Conservation (phyloP, 1,140 invertebrate species). For the Doryteuthis pealeii region DNA sequence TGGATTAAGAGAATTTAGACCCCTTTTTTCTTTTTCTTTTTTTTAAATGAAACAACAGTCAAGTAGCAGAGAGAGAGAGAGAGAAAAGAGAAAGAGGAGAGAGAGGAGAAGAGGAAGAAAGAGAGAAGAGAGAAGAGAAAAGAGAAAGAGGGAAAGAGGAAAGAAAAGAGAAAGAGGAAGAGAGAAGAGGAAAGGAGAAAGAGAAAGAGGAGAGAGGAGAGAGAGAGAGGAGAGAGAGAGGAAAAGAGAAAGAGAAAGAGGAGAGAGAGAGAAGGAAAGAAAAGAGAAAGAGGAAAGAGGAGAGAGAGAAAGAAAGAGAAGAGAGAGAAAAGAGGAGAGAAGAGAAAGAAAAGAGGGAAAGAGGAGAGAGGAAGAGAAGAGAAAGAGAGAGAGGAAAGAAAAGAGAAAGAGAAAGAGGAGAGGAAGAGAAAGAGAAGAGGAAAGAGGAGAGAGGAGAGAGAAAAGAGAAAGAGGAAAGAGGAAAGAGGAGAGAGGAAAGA, state of each 20-base stretch:
- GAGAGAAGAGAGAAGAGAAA: neutral
- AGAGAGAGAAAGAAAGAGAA: too few relatives aligned
- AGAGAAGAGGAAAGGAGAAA: neutral
- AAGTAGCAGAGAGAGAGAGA: slow-evolving; percentile 1
- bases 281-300: too few relatives aligned
- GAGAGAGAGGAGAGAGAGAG: too few relatives aligned
- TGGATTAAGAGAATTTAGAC: too few relatives aligned
- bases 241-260: too few relatives aligned
- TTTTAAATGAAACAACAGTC: too few relatives aligned
- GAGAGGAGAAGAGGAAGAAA: neutral
- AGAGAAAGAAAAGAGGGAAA: too few relatives aligned
- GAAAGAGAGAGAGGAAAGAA: neutral
- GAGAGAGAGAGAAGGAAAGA: too few relatives aligned
- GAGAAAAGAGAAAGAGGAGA: neutral
- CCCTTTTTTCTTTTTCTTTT: too few relatives aligned
- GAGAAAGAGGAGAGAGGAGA: neutral
- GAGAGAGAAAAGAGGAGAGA: too few relatives aligned
- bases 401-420: slow-evolving; percentile 9
- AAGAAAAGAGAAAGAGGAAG: neutral
- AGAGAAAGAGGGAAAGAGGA: neutral
- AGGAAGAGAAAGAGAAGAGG: slow-evolving; percentile 17
- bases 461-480: neutral
- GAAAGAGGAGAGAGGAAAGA: neutral
- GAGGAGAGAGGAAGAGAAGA: neutral
- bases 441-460: neutral